Evolutionary conservation across 2,113 vertebrate genomes (phyloP), one percentile per base, ranked within the genome.

Genomic region (Hylia prasina): DNA sequence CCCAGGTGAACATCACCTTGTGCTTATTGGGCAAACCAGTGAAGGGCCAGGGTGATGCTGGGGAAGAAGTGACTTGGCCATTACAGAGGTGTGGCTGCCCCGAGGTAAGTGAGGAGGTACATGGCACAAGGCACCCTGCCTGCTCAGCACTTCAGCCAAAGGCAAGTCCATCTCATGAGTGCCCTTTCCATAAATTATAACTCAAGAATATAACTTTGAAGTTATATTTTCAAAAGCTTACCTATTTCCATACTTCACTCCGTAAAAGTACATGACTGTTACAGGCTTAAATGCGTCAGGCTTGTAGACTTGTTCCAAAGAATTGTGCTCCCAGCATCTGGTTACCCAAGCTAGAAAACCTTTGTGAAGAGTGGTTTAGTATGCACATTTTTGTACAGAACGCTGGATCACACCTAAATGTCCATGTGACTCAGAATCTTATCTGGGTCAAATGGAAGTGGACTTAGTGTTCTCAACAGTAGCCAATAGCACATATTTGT

Each of bases 121-220:
- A 16, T 0, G 2, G n/a, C 37, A 89, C 2, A 2, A 87, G 27
- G 53, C 5, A 18, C 44, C 1, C 3, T 27, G 42, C 60, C 68
- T 61, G 73, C 63, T 51, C 77, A 75, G 63, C 56, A 51, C 35
- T 68, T 80, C 22, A 91, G 71, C 61, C 69, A 94, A 80, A 80
- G 42, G 27, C 71, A 83, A 17, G 16, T 31, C 47, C 31, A 28
- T 11, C 24, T 76, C 78, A 31, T 1, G 4, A 40, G 40, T n/a
- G 42, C 27, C n/a, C 19, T 24, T 50, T 37, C 19, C 9, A 15
- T 15, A 44, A 57, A 8, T 30, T 39, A 48, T 19, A 77, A 40
- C 39, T 48, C 58, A n/a, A 39, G 16, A 57, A 93, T 30, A 47
- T 18, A 47, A 42, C 35, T 79, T 35, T 30, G 48, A 85, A 57